Evolutionary conservation across 2,888 invertebrate species (phyloP).

Genomic region (Tuta absoluta): DNA sequence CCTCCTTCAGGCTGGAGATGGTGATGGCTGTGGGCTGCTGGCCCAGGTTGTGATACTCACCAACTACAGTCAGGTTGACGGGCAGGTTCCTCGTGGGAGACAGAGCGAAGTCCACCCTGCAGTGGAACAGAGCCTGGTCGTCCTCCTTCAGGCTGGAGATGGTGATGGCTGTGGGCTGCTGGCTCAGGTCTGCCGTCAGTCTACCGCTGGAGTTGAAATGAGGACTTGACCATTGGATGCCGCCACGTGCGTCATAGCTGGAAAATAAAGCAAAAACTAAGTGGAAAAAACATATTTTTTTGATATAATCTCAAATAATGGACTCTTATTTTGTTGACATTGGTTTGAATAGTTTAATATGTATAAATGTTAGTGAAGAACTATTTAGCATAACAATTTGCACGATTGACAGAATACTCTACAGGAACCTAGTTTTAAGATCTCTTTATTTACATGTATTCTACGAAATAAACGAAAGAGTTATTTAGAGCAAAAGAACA

Average conservation of each 20-base stretch:
- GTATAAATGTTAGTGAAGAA: too few relatives aligned
- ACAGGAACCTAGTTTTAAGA: too few relatives aligned
- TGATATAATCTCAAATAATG: too few relatives aligned
- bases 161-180: constrained; percentile 59
- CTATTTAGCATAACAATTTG: too few relatives aligned
- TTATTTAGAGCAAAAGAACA: not conserved
- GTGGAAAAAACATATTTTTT: too few relatives aligned
- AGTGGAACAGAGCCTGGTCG: constrained; percentile 79
- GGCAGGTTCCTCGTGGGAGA: constrained; percentile 81
- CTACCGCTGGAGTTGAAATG: constrained; percentile 61
- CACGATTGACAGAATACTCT: too few relatives aligned
- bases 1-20: constrained; percentile 57
- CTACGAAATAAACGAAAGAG: too few relatives aligned
- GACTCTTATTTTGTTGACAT: too few relatives aligned
- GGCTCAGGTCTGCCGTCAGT: constrained; percentile 52
- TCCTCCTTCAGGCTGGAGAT: constrained; percentile 59
- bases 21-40: constrained; percentile 59
- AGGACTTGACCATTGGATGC: constrained; percentile 66
- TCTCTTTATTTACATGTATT: too few relatives aligned
- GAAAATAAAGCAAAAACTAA: constrained; percentile 29
- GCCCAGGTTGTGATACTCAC: constrained; percentile 49
- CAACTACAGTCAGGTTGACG: constrained; percentile 79
- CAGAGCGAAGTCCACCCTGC: constrained; percentile 81
- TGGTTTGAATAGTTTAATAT: too few relatives aligned
- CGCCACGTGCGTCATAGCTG: constrained; percentile 70